Evolutionary conservation across 2,797 vertebrate species (phyloP).

Genomic region (Capromys pilorides): DNA sequence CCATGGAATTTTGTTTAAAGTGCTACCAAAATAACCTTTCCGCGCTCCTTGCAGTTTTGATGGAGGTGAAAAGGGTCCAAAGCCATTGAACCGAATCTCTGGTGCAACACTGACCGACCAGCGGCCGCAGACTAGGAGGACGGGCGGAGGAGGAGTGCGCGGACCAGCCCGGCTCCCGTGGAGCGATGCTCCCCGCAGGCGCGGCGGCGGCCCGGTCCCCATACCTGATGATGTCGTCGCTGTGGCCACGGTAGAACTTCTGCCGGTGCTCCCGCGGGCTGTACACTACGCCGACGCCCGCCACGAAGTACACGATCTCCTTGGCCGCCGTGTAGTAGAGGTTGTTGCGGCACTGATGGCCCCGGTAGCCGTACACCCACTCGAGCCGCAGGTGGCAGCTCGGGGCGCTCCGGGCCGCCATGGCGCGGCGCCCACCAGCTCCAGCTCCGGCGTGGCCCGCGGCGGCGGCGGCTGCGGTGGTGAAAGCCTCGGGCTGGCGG

Average conservation of each 20-base stretch:
- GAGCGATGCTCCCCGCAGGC: neutral
- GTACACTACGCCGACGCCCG: slow-evolving; percentile 98
- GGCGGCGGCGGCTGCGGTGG: slow-evolving; percentile 68
- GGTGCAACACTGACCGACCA: neutral
- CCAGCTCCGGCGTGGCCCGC: slow-evolving; percentile 59
- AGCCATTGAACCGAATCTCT: neutral
- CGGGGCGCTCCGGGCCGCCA: slow-evolving; percentile 98
- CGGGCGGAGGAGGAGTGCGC: fast-evolving
- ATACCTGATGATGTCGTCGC: slow-evolving; percentile 99
- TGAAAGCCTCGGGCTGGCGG: slow-evolving; percentile 36
- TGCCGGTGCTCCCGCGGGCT: slow-evolving; percentile 98
- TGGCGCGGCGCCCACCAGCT: slow-evolving; percentile 84
- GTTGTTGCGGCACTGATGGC: slow-evolving; percentile 99
- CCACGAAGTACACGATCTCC: slow-evolving; percentile 99
- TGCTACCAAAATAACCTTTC: neutral
- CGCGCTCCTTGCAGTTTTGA: neutral
- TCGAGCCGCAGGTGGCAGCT: slow-evolving; percentile 98
- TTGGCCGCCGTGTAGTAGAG: slow-evolving; percentile 99
- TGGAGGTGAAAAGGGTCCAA: neutral
- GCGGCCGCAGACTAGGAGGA: neutral
- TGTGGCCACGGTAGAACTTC: slow-evolving; percentile 99
- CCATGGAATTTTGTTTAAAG: neutral
- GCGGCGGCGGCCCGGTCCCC: neutral
- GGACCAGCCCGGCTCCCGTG: neutral
- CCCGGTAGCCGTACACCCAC: slow-evolving; percentile 99